These are phyloP conservation scores for Cryptomyrus ogoouensis DNA, from an alignment of 2,113 vertebrate genomes.

Conservation along the genomic window DNA sequence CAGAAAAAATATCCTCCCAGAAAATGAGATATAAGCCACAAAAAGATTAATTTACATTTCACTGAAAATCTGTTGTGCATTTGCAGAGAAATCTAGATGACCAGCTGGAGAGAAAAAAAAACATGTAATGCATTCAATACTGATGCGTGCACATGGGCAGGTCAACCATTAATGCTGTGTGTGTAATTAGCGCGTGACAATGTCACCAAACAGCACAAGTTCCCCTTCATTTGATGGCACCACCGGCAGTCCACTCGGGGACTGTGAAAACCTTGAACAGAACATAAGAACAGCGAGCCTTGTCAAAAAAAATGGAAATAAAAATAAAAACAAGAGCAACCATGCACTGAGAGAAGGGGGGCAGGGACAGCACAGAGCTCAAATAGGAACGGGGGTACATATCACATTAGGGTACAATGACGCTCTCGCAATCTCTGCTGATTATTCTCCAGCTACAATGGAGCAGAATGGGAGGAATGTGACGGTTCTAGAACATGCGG, in stretches of 20 bases:
- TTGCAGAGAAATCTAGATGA: neutral
- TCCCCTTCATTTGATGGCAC: neutral
- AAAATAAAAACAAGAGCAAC: neutral
- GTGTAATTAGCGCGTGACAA: neutral
- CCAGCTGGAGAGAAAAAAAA: neutral
- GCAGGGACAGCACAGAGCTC: neutral
- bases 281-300: neutral
- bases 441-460: slow-evolving; percentile 14
- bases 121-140: neutral
- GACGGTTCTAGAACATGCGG: slow-evolving; percentile 11
- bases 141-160: neutral
- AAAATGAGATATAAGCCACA: neutral
- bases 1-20: neutral
- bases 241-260: neutral
- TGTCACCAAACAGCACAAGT: neutral
- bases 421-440: slow-evolving; percentile 1
- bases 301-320: neutral
- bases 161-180: neutral
- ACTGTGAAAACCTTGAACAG: neutral
- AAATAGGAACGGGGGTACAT: neutral
- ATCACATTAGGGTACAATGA: slow-evolving; percentile 7
- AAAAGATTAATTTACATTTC: neutral
- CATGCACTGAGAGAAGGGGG: no score
- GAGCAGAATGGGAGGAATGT: slow-evolving; percentile 13
- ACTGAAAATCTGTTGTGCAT: neutral